A percentile compares a stretch with the other conserved stretches of the same genome.
Conservation (phyloP, 2,797 vertebrate genomes). For the Neomorphus geoffroyi region DNA sequence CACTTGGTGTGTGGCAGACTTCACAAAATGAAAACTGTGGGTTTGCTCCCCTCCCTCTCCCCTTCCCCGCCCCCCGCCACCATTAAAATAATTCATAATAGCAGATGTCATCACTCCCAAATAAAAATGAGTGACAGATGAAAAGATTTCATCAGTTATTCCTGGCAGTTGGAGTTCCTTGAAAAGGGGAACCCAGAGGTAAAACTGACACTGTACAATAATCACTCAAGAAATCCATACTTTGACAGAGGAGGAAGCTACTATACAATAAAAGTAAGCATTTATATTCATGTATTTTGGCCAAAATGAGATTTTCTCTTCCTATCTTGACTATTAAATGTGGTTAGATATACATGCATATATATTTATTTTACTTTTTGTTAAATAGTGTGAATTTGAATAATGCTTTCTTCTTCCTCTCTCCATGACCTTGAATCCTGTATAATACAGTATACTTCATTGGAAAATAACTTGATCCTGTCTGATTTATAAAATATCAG, state of each 20-base stretch:
- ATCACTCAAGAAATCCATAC: conserved; percentile 49
- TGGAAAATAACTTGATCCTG: neutral
- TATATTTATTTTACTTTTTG: neutral
- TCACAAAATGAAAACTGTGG: conserved; percentile 31
- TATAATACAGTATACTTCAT: neutral
- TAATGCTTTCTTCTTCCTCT: neutral
- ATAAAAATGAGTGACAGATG: conserved; percentile 65
- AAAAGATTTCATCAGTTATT: conserved; percentile 63
- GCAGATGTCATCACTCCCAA: conserved; percentile 64
- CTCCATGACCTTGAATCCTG: neutral
- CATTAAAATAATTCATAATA: conserved; percentile 61
- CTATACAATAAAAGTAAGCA: conserved; percentile 65
- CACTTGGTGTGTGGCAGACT: neutral
- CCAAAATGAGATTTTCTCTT: conserved; percentile 20
- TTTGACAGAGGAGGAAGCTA: conserved; percentile 60
- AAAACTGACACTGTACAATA: conserved; percentile 55
- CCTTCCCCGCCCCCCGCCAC: neutral
- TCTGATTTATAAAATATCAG: neutral
- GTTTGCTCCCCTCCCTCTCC: neutral
- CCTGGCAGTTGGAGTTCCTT: conserved; percentile 47
- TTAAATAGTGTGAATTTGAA: neutral
- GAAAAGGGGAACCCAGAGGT: conserved; percentile 50
- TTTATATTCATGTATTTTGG: conserved; percentile 41
- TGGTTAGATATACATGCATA: neutral
- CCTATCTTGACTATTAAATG: neutral